phyloP scores from a whole-genome alignment of 2,888 invertebrate genomes.

The Polydrusus tereticollis region DNA sequence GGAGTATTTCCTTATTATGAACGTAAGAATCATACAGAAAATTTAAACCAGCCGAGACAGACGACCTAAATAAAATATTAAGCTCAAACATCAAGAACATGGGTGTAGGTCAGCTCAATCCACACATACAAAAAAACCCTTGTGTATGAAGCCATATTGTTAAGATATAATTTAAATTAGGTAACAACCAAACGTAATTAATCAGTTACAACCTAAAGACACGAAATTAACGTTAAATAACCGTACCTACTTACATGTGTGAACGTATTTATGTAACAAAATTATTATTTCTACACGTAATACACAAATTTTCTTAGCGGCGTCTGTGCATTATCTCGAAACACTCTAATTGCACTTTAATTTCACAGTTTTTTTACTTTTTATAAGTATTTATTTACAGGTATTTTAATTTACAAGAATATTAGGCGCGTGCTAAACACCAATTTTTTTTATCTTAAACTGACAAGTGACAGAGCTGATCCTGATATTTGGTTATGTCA shows the following conservation, averaged over 20 bases:
- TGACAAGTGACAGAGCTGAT: constrained; percentile 9
- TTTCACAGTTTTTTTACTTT: not conserved
- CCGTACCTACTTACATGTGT: constrained; percentile 44
- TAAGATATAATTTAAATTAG: constrained; percentile 1
- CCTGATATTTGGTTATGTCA: not conserved
- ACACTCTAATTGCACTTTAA: not conserved
- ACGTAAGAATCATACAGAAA: not conserved
- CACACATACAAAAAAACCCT: not conserved
- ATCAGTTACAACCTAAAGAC: constrained; percentile 1
- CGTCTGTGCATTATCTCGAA: not conserved
- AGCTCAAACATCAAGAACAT: not conserved
- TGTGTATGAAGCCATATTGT: not conserved
- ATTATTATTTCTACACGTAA: constrained; percentile 9
- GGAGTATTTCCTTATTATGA: not conserved
- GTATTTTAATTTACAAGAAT: constrained; percentile 32
- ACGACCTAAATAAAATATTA: constrained; percentile 12
- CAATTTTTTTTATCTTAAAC: constrained; percentile 18
- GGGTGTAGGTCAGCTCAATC: constrained; percentile 34
- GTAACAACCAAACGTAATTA: not conserved
- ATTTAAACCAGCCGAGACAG: not conserved
- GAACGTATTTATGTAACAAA: constrained; percentile 37
- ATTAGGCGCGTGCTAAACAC: constrained; percentile 38
- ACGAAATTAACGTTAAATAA: constrained; percentile 35
- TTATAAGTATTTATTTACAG: not conserved
- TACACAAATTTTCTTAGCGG: constrained; percentile 18